phyloP scores from a whole-genome alignment of 2,113 vertebrate species.

The Falcunculus frontatus region DNA sequence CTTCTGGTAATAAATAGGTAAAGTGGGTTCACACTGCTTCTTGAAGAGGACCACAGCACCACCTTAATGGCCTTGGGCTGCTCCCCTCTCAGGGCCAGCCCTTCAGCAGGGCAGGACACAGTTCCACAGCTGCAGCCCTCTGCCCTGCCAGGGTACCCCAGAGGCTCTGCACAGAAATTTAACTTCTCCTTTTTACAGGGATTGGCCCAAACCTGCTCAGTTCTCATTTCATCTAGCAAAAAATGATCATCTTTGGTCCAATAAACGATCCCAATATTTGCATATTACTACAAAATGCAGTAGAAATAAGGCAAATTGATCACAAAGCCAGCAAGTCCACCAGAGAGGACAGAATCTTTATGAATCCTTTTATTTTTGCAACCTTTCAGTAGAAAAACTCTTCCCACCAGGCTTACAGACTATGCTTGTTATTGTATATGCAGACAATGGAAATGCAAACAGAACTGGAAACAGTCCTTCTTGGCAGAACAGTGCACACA shows the following conservation, averaged over 20 bases:
- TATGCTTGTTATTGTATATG: background rate
- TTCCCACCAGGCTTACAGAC: background rate
- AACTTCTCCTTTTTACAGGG: background rate
- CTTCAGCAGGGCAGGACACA: background rate
- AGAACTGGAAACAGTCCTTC: background rate
- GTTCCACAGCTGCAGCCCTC: background rate
- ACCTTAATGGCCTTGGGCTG: background rate
- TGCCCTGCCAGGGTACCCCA: too few species aligned
- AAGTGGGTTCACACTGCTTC: background rate
- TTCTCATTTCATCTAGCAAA: background rate
- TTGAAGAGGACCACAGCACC: background rate
- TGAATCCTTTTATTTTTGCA: constrained; percentile 36
- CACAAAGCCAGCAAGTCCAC: background rate
- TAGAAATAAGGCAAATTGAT: constrained; percentile 26
- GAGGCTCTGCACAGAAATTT: background rate
- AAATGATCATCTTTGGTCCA: constrained; percentile 25
- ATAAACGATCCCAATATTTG: constrained; percentile 25
- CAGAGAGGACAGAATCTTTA: constrained; percentile 1
- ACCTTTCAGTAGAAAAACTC: background rate
- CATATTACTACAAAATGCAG: constrained; percentile 14
- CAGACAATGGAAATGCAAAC: background rate
- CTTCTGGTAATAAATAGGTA: background rate
- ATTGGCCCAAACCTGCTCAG: background rate
- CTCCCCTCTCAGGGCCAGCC: background rate
- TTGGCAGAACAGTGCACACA: background rate